Conservation (phyloP, 2,797 vertebrate species). For the Catharus ustulatus region DNA sequence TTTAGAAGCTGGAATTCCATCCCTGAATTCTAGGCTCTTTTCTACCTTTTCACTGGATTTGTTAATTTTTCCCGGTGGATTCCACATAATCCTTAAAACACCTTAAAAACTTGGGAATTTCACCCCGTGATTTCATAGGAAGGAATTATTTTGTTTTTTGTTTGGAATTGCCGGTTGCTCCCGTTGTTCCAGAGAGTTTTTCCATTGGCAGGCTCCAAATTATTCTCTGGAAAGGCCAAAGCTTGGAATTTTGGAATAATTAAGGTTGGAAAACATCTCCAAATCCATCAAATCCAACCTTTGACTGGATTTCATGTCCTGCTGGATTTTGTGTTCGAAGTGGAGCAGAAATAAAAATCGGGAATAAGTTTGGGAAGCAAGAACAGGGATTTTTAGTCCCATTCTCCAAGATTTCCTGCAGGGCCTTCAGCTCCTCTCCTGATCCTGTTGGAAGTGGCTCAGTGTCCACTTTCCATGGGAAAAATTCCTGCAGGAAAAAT, state of each 20-base stretch:
- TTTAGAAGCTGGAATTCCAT: neutral
- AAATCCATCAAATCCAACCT: no score
- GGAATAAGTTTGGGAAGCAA: no score
- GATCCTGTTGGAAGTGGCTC: no score
- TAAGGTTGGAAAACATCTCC: no score
- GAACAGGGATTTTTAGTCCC: no score
- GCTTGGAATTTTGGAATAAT: neutral
- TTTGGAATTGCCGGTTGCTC: neutral
- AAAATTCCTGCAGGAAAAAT: no score
- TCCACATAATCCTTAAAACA: neutral
- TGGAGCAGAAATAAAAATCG: no score
- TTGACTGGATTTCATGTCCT: no score
- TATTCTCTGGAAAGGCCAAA: neutral
- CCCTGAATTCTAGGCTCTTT: neutral
- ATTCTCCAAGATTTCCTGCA: no score
- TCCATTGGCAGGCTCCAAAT: neutral
- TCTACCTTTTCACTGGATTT: neutral
- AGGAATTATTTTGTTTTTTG: neutral
- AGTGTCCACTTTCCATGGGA: no score
- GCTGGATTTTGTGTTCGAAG: no score
- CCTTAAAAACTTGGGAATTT: neutral
- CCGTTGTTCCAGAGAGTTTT: neutral
- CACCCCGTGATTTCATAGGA: neutral
- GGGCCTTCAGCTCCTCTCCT: no score
- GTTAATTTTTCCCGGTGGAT: neutral